A percentile compares a stretch with the other conserved stretches of the same genome.
phyloP scores from a whole-genome alignment of 2,797 vertebrate genomes.

The Oryzias sinensis region DNA sequence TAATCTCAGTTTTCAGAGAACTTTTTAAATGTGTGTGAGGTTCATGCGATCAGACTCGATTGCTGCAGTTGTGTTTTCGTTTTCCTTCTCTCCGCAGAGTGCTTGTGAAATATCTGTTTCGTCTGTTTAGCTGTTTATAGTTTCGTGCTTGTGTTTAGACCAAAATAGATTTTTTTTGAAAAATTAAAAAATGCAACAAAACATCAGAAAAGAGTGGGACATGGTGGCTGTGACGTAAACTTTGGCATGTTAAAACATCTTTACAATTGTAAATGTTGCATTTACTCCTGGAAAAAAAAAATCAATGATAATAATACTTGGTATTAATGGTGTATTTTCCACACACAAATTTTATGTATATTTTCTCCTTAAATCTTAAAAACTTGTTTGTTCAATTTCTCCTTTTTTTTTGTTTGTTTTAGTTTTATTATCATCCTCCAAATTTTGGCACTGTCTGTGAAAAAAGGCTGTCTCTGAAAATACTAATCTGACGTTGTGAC shows the following conservation, averaged over 20 bases:
- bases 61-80: constrained; percentile 40
- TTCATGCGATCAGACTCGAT: constrained; percentile 47
- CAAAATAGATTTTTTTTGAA: constrained; percentile 66
- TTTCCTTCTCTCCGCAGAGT: constrained; percentile 54
- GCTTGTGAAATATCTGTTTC: constrained; percentile 63
- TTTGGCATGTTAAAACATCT: constrained; percentile 61
- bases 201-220: constrained; percentile 61
- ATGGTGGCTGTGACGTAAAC: constrained; percentile 64
- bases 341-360: constrained; percentile 48
- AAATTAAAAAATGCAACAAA: constrained; percentile 63
- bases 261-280: constrained; percentile 64
- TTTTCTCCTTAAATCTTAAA: constrained; percentile 34
- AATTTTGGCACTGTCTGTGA: constrained; percentile 51
- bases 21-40: constrained; percentile 51
- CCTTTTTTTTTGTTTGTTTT: constrained; percentile 17
- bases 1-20: constrained; percentile 61
- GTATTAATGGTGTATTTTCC: constrained; percentile 48
- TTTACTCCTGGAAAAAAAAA: constrained; percentile 55
- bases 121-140: constrained; percentile 63
- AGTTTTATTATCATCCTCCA: constrained; percentile 23
- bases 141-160: constrained; percentile 73
- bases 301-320: constrained; percentile 21
- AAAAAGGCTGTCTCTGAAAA: constrained; percentile 55
- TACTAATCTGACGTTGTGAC: constrained; percentile 61
- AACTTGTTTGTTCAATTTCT: neutral